Percentiles rank a stretch among this genome's conserved stretches.
Evolutionary conservation across 2,113 vertebrate genomes (phyloP).

Genomic region (Megatriorchis doriae): DNA sequence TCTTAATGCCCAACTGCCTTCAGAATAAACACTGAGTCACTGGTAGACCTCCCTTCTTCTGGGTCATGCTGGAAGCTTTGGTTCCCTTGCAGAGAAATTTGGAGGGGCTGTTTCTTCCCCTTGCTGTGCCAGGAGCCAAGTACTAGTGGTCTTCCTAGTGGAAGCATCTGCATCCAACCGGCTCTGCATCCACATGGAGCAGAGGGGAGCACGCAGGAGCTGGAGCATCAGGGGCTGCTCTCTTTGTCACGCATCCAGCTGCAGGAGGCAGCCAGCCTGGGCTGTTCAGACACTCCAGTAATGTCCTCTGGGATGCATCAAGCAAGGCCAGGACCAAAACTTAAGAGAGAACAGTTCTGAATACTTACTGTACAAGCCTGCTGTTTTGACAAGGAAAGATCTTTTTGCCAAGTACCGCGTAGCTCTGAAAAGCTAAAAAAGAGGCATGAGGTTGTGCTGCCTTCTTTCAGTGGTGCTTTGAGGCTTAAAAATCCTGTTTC

Average conservation of each 20-base stretch:
- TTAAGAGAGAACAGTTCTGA: neutral
- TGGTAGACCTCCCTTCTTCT: neutral
- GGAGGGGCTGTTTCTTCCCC: neutral
- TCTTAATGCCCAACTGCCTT: neutral
- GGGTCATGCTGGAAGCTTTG: neutral
- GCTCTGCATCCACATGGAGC: neutral
- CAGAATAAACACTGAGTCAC: neutral
- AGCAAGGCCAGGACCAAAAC: neutral
- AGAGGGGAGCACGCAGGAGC: neutral
- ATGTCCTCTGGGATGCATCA: accelerated
- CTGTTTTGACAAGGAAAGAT: neutral
- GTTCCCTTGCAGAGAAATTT: neutral
- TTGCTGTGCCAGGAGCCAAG: neutral
- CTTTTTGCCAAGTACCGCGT: neutral
- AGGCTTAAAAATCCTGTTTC: neutral
- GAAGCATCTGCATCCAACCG: no score
- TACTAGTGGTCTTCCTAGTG: no score
- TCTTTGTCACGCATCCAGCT: neutral
- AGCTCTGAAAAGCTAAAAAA: neutral
- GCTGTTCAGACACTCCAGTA: neutral
- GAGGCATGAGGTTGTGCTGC: neutral
- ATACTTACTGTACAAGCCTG: neutral
- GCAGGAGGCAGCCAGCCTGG: neutral
- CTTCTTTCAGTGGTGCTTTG: neutral
- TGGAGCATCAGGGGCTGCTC: neutral